Percentiles rank a stretch among this genome's conserved stretches.
Evolutionary conservation across 2,888 invertebrate genomes (phyloP).

Genomic region (Epirrita christyi): DNA sequence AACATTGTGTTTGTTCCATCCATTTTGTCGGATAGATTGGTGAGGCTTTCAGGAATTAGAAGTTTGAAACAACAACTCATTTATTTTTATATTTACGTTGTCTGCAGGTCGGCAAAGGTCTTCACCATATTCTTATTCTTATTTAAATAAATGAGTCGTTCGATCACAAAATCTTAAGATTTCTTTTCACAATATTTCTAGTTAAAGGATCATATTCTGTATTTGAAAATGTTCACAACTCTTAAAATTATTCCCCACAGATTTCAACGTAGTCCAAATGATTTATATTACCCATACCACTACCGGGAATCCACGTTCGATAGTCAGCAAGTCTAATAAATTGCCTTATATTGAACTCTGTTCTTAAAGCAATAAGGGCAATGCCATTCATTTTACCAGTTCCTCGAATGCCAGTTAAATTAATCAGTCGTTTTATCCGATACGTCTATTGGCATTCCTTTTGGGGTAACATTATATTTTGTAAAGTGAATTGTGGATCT

Average conservation of each 20-base stretch:
- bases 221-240: slow-evolving; percentile 2
- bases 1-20: slow-evolving; percentile 21
- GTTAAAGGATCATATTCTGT: slow-evolving; percentile 1
- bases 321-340: slow-evolving; percentile 31
- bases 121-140: not conserved
- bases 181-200: not conserved
- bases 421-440: slow-evolving; percentile 44
- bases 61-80: not conserved
- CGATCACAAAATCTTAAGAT: not conserved
- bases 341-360: slow-evolving; percentile 34
- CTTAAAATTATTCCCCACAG: slow-evolving; percentile 20
- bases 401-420: slow-evolving; percentile 43
- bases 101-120: not conserved
- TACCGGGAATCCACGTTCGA: slow-evolving; percentile 33
- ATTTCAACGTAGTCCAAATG: slow-evolving; percentile 32
- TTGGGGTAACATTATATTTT: slow-evolving; percentile 41
- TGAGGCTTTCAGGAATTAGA: slow-evolving; percentile 3
- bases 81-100: not conserved
- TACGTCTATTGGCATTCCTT: slow-evolving; percentile 40
- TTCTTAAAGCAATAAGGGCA: slow-evolving; percentile 28
- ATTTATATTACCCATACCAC: slow-evolving; percentile 38
- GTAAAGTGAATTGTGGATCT: slow-evolving; percentile 40
- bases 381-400: slow-evolving; percentile 38
- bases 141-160: not conserved
- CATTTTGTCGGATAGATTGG: slow-evolving; percentile 18